Conservation (phyloP, 37 sponge, comb jelly and placozoan genomes). For the Halisarca cf. caerulea region DNA sequence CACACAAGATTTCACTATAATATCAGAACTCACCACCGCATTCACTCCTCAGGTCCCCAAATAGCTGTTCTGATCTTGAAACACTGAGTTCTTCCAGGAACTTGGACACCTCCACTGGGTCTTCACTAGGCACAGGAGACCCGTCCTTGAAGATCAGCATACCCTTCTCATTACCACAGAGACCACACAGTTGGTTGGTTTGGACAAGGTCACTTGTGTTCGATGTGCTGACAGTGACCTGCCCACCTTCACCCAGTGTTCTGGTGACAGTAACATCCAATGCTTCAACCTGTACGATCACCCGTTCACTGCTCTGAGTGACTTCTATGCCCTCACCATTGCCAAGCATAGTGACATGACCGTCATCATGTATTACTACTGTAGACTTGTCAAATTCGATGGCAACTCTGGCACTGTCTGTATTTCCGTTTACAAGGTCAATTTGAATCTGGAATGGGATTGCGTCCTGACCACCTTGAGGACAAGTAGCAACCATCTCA, state of each 20-base stretch:
- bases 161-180: slow-evolving; percentile 2
- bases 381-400: background rate
- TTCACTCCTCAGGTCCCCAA: background rate
- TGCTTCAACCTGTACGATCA: background rate
- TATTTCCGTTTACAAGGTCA: background rate
- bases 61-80: background rate
- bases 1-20: too few relatives aligned
- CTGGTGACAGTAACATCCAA: background rate
- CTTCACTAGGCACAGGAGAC: background rate
- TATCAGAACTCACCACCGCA: too few relatives aligned
- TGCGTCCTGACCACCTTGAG: background rate
- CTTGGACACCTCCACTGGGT: background rate
- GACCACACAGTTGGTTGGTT: slow-evolving; percentile 15
- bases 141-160: background rate
- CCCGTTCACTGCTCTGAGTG: background rate
- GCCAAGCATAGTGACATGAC: background rate
- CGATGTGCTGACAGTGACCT: background rate
- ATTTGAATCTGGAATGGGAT: background rate
- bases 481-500: background rate
- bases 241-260: background rate
- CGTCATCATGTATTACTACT: background rate
- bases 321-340: background rate
- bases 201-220: background rate
- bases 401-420: background rate
- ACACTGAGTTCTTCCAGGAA: background rate